Percentiles rank a stretch among this genome's conserved stretches.
Conservation (phyloP, 2,888 invertebrate species). For the Epinotia nisella region DNA sequence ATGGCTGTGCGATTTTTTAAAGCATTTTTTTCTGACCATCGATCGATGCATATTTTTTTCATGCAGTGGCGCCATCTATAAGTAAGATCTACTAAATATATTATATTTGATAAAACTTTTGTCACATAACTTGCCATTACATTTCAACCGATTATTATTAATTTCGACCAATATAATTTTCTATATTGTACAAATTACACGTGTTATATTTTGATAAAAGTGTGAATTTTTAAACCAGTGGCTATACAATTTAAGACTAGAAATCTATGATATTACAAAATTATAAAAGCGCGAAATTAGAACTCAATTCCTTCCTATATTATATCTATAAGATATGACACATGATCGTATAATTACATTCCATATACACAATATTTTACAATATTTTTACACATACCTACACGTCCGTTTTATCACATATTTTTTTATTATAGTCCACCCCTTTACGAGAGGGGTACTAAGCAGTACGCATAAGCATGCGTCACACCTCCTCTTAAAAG, state of each 20-base stretch:
- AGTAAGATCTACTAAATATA: not conserved
- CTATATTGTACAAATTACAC: constrained; percentile 21
- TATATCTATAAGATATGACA: constrained; percentile 59
- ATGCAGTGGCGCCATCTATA: constrained; percentile 1
- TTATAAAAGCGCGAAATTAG: constrained; percentile 46
- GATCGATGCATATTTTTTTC: too few species aligned
- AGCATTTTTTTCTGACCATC: too few species aligned
- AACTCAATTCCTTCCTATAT: constrained; percentile 37
- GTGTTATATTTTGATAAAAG: constrained; percentile 25
- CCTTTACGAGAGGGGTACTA: constrained; percentile 20
- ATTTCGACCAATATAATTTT: constrained; percentile 17
- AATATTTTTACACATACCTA: constrained; percentile 61
- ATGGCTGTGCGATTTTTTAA: too few species aligned
- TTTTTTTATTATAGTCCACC: constrained; percentile 48
- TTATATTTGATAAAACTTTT: constrained; percentile 15
- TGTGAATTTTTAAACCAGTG: constrained; percentile 31
- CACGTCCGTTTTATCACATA: constrained; percentile 74
- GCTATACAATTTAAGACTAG: constrained; percentile 57
- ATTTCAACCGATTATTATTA: constrained; percentile 15
- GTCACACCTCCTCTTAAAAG: too few species aligned
- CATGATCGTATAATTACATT: constrained; percentile 66
- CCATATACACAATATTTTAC: constrained; percentile 64
- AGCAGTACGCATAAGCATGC: too few species aligned
- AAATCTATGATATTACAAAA: constrained; percentile 55
- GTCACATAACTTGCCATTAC: not conserved